Evolutionary conservation across 2,888 invertebrate species (phyloP).

Genomic region (Ectemnius cavifrons): DNA sequence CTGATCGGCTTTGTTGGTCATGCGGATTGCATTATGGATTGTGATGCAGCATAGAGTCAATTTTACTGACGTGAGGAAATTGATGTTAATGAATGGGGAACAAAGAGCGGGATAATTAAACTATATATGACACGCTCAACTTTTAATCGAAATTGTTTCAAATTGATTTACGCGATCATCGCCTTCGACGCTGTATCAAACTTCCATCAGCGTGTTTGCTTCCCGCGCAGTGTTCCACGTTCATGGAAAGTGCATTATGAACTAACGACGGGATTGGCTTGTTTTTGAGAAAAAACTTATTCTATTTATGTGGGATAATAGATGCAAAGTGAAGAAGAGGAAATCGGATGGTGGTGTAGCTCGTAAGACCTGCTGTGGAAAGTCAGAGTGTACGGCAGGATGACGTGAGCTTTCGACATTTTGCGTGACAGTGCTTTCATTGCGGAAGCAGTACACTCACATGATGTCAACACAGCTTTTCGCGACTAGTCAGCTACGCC

Average conservation of each 20-base stretch:
- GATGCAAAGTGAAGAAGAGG: too few species aligned
- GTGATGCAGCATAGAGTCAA: slow-evolving; percentile 8
- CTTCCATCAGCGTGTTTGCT: neutral
- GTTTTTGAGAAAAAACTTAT: too few species aligned
- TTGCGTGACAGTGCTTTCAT: slow-evolving; percentile 50
- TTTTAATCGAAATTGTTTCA: slow-evolving; percentile 43
- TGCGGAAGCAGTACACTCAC: slow-evolving; percentile 43
- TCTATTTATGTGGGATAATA: too few species aligned
- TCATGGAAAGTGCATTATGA: too few species aligned
- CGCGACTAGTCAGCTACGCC: slow-evolving; percentile 51
- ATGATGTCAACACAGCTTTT: slow-evolving; percentile 52
- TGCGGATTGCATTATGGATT: slow-evolving; percentile 1
- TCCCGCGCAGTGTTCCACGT: too few species aligned
- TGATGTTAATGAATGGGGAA: slow-evolving; percentile 27
- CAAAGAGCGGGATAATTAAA: slow-evolving; percentile 25
- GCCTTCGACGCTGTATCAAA: slow-evolving; percentile 14
- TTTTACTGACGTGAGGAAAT: slow-evolving; percentile 19
- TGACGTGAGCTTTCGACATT: slow-evolving; percentile 41
- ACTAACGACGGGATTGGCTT: too few species aligned
- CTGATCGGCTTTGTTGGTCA: neutral
- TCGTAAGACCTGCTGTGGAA: too few species aligned
- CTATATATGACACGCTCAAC: slow-evolving; percentile 32
- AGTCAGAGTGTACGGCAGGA: too few species aligned
- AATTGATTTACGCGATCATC: slow-evolving; percentile 23
- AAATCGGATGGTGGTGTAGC: too few species aligned